These are phyloP conservation scores for Drosophila kohkoa DNA, from an alignment of 1,140 invertebrate species.

Conservation along the genomic window DNA sequence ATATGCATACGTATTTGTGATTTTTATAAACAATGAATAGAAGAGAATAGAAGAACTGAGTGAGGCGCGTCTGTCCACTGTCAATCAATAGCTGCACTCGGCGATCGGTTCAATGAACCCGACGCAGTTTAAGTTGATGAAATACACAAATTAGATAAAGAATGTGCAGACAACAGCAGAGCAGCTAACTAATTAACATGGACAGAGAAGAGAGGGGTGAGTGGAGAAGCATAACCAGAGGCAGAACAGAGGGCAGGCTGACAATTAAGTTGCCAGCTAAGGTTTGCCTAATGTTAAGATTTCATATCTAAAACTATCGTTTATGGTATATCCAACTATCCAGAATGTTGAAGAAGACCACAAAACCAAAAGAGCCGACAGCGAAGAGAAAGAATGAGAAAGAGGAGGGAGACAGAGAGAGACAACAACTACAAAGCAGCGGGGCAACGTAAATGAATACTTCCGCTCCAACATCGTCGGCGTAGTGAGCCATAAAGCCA, in stretches of 20 bases:
- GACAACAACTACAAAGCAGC: conserved; percentile 29
- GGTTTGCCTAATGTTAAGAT: conserved; percentile 40
- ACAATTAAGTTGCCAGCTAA: conserved; percentile 35
- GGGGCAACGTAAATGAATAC: conserved; percentile 71
- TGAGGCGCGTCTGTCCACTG: conserved; percentile 72
- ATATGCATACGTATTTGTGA: conserved; percentile 3
- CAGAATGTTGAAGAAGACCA: not conserved
- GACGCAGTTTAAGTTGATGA: conserved; percentile 57
- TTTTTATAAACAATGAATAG: conserved; percentile 48
- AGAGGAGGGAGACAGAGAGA: not conserved
- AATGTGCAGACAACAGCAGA: conserved; percentile 53
- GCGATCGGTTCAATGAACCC: conserved; percentile 61
- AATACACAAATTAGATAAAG: conserved; percentile 76
- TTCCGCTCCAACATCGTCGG: conserved; percentile 63
- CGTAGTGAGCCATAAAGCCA: conserved; percentile 78
- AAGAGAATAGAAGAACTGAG: conserved; percentile 13
- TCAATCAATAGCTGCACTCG: conserved; percentile 77
- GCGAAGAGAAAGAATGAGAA: too few species aligned
- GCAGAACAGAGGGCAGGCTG: conserved; percentile 18
- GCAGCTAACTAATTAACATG: conserved; percentile 69
- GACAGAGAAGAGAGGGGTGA: conserved; percentile 26
- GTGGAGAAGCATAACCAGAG: not conserved
- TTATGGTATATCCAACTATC: conserved; percentile 12
- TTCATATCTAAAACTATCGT: conserved; percentile 50
- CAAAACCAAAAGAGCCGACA: not conserved